A percentile compares a stretch with the other conserved stretches of the same genome.
phyloP scores from a whole-genome alignment of 1,140 invertebrate genomes.

The Helicoverpa zea region DNA sequence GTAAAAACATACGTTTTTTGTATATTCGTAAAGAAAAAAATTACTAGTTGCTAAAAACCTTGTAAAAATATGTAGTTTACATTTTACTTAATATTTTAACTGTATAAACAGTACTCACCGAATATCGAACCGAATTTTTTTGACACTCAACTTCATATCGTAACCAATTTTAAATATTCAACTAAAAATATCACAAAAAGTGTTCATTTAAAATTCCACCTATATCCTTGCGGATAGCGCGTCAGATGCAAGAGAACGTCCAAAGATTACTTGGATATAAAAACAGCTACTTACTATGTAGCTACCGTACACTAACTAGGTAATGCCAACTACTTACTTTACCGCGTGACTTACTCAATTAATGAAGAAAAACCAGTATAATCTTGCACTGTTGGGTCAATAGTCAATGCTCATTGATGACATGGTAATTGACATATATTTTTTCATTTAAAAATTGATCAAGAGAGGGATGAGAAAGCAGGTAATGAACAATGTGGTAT shows the following conservation, averaged over 20 bases:
- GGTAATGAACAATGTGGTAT: no score
- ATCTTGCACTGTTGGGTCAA: not conserved
- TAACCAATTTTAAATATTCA: no score
- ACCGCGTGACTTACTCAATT: slow-evolving; percentile 12
- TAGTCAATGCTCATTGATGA: not conserved
- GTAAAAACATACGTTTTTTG: no score
- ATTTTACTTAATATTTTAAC: no score
- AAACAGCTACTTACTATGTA: not conserved
- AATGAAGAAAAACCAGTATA: slow-evolving; percentile 11
- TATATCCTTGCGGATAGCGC: not conserved
- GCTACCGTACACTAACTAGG: not conserved
- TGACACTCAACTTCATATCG: not conserved
- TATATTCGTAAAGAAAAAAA: no score
- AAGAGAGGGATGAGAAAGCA: not conserved
- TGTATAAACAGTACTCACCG: not conserved
- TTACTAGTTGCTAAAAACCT: no score
- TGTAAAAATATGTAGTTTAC: no score
- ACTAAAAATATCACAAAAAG: no score
- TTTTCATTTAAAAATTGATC: not conserved
- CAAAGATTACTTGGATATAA: not conserved
- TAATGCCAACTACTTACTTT: not conserved
- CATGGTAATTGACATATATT: not conserved
- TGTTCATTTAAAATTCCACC: not conserved
- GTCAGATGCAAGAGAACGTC: not conserved
- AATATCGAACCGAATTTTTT: not conserved